phyloP scores from a whole-genome alignment of 2,888 invertebrate species.

The Brachylomia viminalis region DNA sequence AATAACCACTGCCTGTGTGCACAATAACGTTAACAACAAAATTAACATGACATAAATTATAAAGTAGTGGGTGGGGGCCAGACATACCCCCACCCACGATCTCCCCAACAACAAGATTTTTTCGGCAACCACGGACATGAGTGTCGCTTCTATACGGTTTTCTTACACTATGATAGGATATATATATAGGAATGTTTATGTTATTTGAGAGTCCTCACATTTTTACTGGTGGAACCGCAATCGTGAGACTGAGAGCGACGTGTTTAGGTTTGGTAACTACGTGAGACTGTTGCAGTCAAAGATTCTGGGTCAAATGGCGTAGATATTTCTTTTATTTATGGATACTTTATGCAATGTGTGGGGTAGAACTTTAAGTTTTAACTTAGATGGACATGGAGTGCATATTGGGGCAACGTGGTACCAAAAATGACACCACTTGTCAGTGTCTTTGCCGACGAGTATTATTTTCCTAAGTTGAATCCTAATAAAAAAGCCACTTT shows the following conservation, averaged over 20 bases:
- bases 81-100: neutral
- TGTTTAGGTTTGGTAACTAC: constrained; percentile 29
- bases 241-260: constrained; percentile 18
- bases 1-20: neutral
- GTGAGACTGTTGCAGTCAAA: constrained; percentile 17
- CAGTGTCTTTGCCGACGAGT: neutral
- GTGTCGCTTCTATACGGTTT: neutral
- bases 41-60: neutral
- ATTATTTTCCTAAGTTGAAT: neutral
- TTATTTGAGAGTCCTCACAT: constrained; percentile 36
- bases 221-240: constrained; percentile 36
- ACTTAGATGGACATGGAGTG: neutral
- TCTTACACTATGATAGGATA: neutral
- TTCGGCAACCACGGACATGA: neutral
- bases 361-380: constrained; percentile 10
- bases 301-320: constrained; percentile 10
- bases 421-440: too few species aligned
- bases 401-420: neutral
- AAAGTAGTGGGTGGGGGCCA: neutral
- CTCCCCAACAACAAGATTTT: neutral
- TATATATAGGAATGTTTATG: constrained; percentile 25
- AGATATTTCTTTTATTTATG: constrained; percentile 24
- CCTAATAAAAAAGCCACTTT: neutral
- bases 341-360: neutral
- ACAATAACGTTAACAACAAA: neutral